A percentile compares a stretch with the other conserved stretches of the same genome.
Conservation (phyloP, 2,113 vertebrate species). For the Tetrax tetrax region DNA sequence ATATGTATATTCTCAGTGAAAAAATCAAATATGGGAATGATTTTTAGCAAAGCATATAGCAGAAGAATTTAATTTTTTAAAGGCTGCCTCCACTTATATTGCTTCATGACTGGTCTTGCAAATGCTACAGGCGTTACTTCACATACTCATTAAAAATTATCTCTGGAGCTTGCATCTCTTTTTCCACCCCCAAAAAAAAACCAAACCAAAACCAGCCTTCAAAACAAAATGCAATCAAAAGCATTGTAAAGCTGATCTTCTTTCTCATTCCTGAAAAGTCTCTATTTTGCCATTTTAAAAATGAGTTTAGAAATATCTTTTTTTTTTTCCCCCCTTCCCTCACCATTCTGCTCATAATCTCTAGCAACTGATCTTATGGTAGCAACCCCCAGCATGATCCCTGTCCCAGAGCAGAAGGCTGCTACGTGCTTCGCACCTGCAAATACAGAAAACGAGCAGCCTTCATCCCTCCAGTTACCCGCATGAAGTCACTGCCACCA, state of each 20-base stretch:
- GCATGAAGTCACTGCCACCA: neutral
- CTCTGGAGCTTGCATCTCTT: neutral
- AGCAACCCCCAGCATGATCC: neutral
- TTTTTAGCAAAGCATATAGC: neutral
- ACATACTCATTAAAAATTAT: neutral
- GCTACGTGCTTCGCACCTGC: fast-evolving
- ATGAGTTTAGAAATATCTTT: neutral
- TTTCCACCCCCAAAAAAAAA: neutral
- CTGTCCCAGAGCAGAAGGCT: neutral
- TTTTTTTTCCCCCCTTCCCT: too few species aligned
- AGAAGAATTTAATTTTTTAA: neutral
- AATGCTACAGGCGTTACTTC: neutral
- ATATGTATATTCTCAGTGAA: neutral
- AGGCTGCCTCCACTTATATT: neutral
- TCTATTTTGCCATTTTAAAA: neutral
- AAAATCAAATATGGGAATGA: neutral
- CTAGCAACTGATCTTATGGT: neutral
- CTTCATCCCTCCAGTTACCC: neutral
- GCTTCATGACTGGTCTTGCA: neutral
- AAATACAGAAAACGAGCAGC: neutral
- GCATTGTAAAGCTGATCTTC: neutral
- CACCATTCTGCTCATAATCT: neutral
- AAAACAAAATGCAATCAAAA: neutral
- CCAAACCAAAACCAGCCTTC: neutral
- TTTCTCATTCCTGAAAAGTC: neutral